Evolutionary conservation across 2,113 vertebrate genomes (phyloP).

Genomic region (Leptobrachium leishanense): DNA sequence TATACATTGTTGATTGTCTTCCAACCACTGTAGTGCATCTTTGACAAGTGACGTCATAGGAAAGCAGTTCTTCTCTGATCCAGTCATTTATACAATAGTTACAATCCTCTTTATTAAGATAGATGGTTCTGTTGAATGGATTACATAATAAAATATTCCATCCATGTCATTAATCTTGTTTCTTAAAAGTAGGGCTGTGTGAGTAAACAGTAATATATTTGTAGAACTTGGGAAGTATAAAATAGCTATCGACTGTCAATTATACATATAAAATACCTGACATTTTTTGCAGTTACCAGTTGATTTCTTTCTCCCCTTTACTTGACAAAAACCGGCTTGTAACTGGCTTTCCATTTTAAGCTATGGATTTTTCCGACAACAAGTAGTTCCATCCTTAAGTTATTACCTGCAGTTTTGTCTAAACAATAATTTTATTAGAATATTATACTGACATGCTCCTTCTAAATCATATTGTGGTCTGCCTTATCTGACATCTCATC

Average conservation of each 20-base stretch:
- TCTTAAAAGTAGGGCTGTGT: too few species aligned
- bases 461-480: slow-evolving; percentile 45
- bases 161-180: too few species aligned
- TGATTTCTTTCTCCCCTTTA: slow-evolving; percentile 32
- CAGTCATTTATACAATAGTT: too few species aligned
- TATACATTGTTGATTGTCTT: too few species aligned
- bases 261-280: slow-evolving; percentile 1
- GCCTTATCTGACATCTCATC: slow-evolving; percentile 45
- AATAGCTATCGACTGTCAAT: slow-evolving; percentile 6
- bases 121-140: too few species aligned
- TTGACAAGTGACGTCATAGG: too few species aligned
- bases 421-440: slow-evolving; percentile 52
- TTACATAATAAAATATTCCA: too few species aligned
- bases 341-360: slow-evolving; percentile 32
- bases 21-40: too few species aligned
- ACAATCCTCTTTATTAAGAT: too few species aligned
- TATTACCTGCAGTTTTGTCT: slow-evolving; percentile 49
- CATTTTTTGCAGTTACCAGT: slow-evolving; percentile 2
- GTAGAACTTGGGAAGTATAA: not conserved
- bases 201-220: not conserved
- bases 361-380: slow-evolving; percentile 46
- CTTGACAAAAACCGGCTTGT: slow-evolving; percentile 32
- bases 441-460: slow-evolving; percentile 44
- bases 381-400: slow-evolving; percentile 42
- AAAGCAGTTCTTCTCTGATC: too few species aligned